Conservation (phyloP, 2,113 vertebrate genomes). For the Leptodactylus fuscus region DNA sequence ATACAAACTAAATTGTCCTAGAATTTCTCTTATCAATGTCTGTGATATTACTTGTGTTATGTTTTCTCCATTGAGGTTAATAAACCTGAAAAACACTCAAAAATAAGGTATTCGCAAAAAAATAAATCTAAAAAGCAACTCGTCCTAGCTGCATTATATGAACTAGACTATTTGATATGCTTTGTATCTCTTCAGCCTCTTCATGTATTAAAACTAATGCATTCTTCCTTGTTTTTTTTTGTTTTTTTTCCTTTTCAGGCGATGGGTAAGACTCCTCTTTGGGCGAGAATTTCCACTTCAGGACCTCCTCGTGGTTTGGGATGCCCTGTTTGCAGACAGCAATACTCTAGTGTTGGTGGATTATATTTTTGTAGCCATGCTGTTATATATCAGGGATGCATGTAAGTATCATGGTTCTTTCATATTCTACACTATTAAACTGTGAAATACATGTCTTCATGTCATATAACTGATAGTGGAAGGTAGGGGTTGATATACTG, state of each 20-base stretch:
- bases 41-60: neutral
- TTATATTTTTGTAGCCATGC: constrained; percentile 97
- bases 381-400: constrained; percentile 95
- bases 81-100: neutral
- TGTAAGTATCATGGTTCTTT: constrained; percentile 75
- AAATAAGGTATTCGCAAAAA: neutral
- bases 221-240: neutral
- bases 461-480: neutral
- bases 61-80: neutral
- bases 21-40: neutral
- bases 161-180: neutral
- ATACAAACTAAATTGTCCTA: neutral
- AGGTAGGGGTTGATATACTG: neutral
- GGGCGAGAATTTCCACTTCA: constrained; percentile 95
- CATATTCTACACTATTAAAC: neutral
- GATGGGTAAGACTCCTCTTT: constrained; percentile 95
- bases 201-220: neutral
- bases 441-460: neutral
- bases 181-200: neutral
- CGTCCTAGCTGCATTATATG: neutral
- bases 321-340: constrained; percentile 94
- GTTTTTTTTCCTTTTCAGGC: constrained; percentile 72
- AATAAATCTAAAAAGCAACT: neutral
- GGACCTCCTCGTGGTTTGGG: constrained; percentile 96
- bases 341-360: constrained; percentile 93